Conservation (phyloP, 2,113 vertebrate species). For the Oncorhynchus clarkii region DNA sequence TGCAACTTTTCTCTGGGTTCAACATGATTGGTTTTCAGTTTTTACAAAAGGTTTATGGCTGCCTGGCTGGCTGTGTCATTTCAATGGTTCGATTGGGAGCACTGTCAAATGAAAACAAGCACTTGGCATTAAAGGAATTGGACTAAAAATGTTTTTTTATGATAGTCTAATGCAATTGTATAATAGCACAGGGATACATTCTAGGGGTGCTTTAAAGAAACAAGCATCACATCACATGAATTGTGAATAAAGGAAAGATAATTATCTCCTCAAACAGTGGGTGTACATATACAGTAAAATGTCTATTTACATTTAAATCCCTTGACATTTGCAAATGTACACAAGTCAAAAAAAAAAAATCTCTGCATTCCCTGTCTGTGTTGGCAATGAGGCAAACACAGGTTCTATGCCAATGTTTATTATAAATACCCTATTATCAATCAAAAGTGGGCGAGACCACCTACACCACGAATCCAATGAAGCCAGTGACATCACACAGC, state of each 20-base stretch:
- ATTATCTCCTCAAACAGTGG: constrained; percentile 10
- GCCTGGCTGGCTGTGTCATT: constrained; percentile 4
- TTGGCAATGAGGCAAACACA: constrained; percentile 2
- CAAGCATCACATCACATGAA: not conserved
- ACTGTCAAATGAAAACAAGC: constrained; percentile 19
- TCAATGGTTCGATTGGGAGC: not conserved
- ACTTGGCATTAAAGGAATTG: constrained; percentile 13
- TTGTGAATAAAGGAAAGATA: not conserved
- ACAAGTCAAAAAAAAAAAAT: constrained; percentile 26
- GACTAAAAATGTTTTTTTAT: constrained; percentile 10
- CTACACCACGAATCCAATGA: constrained; percentile 30
- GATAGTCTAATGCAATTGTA: not conserved
- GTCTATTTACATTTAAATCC: constrained; percentile 24
- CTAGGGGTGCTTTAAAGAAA: not conserved
- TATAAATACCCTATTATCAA: constrained; percentile 54
- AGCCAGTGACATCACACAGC: not conserved
- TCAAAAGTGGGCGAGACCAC: constrained; percentile 56
- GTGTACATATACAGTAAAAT: constrained; percentile 6
- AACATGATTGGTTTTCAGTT: constrained; percentile 12
- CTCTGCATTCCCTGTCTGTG: constrained; percentile 3
- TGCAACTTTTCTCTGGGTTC: constrained; percentile 5
- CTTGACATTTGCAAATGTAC: constrained; percentile 28
- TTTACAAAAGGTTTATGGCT: not conserved
- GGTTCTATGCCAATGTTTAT: constrained; percentile 29
- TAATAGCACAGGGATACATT: constrained; percentile 5